Evolutionary conservation across 1,140 invertebrate species (phyloP).

Genomic region (Delia radicum): DNA sequence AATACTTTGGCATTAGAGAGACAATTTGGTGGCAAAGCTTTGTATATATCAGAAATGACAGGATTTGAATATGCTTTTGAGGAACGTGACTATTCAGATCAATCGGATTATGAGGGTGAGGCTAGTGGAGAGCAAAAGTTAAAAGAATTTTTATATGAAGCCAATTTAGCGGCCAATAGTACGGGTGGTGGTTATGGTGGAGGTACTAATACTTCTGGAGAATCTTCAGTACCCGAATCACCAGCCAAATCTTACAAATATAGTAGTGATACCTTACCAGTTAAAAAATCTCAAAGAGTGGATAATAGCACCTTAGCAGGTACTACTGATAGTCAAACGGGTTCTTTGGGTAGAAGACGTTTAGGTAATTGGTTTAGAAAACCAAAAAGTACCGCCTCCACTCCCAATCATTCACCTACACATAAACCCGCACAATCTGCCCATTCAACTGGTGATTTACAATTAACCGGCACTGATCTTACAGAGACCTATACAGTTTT

Average conservation of each 20-base stretch:
- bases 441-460: conserved; percentile 5
- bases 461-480: conserved; percentile 5
- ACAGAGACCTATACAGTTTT: conserved; percentile 1
- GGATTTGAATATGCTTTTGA: conserved; percentile 48
- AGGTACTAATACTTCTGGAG: conserved; percentile 44
- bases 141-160: neutral
- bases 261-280: conserved; percentile 47
- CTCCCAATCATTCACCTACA: conserved; percentile 54
- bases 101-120: conserved; percentile 46
- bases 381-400: conserved; percentile 51
- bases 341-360: conserved; percentile 47
- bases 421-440: conserved; percentile 39
- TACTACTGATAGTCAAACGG: conserved; percentile 33
- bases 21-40: conserved; percentile 49
- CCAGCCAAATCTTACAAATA: conserved; percentile 43
- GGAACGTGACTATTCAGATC: conserved; percentile 41
- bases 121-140: conserved; percentile 29
- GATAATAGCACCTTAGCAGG: conserved; percentile 27
- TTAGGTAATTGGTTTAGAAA: conserved; percentile 55
- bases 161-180: conserved; percentile 25
- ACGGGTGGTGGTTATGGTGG: too few species aligned
- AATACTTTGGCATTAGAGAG: conserved; percentile 52
- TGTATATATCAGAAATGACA: conserved; percentile 51
- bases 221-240: conserved; percentile 49
- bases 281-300: conserved; percentile 45